Base-by-base conservation (phyloP, 2,797 vertebrate genomes). In the Microhierax caerulescens region DNA sequence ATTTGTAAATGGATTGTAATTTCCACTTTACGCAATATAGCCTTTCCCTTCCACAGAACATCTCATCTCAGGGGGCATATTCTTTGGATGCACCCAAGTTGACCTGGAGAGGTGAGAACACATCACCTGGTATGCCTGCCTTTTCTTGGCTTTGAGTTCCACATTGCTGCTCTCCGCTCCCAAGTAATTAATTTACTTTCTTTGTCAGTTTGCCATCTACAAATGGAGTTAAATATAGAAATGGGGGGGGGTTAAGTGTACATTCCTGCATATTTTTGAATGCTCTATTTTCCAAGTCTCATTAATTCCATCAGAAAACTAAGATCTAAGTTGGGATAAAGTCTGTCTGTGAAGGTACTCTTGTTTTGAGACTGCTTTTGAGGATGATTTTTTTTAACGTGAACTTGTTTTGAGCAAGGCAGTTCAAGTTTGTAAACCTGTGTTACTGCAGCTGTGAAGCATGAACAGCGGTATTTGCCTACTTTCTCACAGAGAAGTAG, bases 181-280 rank as follows among this genome's bases (percentile, higher is more conserved):
- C 36, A 72, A 83, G 79, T 93, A 7, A 95, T 81, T 93, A 7
- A 94, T 91, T 95, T 93, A 91, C 79, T 72, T 95, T 70, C 59
- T 79, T 88, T 90, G 92, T 68, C 68, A 77, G 67, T 83, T 94
- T 81, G 34, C 68, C 88, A 81, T 61, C 68, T 95, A 72, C 57
- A 94, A 95, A 93, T 88, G 13, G 23, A 90, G 85, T 67, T 94
- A 92, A 86, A 94, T 90, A 93, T 75, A 94, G 90, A 94, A 94
- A 75, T 7, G 2, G 32, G 76, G 81, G 50, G 50, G 34, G 59
- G 32, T 25, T 88, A 67, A 63, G 75, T 76, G 48, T 90, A 91
- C 79, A 88, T 95, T 94, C 88, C 68, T 93, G 87, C 72, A 80
- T 88, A 85, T 67, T 85, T 95, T 84, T 92, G 60, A 80, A 90